phyloP scores from a whole-genome alignment of 2,888 invertebrate species.

The Prenolepis imparis region DNA sequence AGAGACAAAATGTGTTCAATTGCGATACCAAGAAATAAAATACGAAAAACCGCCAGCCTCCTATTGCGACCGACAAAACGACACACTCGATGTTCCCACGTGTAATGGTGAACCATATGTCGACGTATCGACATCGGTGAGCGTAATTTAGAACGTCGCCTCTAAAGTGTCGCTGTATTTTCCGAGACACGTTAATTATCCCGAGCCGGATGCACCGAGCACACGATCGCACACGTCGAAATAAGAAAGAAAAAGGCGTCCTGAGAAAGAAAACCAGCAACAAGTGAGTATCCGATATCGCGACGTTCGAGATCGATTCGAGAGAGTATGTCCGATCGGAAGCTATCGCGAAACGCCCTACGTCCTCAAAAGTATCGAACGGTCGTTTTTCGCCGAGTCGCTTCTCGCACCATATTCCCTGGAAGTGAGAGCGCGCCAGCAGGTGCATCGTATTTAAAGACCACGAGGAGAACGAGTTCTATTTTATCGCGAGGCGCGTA shows the following conservation, averaged over 20 bases:
- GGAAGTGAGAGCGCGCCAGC: background rate
- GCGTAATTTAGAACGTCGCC: conserved; percentile 20
- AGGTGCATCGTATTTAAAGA: conserved; percentile 16
- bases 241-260: conserved; percentile 36
- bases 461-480: conserved; percentile 4
- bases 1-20: conserved; percentile 28
- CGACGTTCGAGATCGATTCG: conserved; percentile 37
- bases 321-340: conserved; percentile 33
- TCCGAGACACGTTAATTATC: conserved; percentile 37
- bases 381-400: conserved; percentile 6
- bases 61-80: conserved; percentile 13
- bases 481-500: background rate
- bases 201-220: background rate
- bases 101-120: background rate
- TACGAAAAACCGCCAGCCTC: background rate
- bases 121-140: background rate
- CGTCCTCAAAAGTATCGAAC: conserved; percentile 15
- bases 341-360: conserved; percentile 51
- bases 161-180: conserved; percentile 15
- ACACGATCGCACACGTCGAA: conserved; percentile 11
- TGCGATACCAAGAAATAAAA: conserved; percentile 22
- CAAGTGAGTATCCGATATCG: conserved; percentile 57
- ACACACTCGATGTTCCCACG: background rate
- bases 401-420: background rate
- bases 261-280: conserved; percentile 49